These are phyloP conservation scores for Pseudomyrmex cubaensis DNA, from an alignment of 1,140 invertebrate genomes.

Conservation along the genomic window DNA sequence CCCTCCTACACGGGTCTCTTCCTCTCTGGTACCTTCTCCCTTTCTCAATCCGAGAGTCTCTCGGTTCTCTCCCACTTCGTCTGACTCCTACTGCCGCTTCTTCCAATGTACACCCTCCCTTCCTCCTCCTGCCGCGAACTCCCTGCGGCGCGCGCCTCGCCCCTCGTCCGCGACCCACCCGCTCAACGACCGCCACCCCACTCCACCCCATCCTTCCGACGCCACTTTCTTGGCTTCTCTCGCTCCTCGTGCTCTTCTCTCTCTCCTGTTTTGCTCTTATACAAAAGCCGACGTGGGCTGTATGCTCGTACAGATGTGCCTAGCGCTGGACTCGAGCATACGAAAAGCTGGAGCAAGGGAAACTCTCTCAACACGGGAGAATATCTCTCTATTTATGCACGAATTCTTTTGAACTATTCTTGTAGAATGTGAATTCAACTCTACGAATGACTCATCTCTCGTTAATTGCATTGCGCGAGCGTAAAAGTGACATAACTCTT, in stretches of 20 bases:
- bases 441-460: not conserved
- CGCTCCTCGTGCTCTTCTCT: constrained; percentile 56
- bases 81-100: constrained; percentile 48
- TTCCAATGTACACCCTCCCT: constrained; percentile 44
- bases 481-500: not conserved
- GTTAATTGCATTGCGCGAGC: not conserved
- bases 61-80: constrained; percentile 56
- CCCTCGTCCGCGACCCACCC: constrained; percentile 49
- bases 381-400: not conserved
- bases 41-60: constrained; percentile 64
- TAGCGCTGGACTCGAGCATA: constrained; percentile 61
- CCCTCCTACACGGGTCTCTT: not conserved
- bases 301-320: constrained; percentile 68
- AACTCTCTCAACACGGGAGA: not conserved
- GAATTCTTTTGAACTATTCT: constrained; percentile 4
- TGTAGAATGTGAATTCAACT: not conserved
- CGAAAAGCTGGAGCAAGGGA: constrained; percentile 46
- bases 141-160: not conserved
- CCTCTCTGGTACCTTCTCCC: constrained; percentile 33
- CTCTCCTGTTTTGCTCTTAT: constrained; percentile 72
- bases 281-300: constrained; percentile 72
- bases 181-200: constrained; percentile 66
- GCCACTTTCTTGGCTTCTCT: constrained; percentile 72
- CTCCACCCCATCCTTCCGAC: constrained; percentile 65
- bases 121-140: not conserved